Conservation (phyloP, 2,888 invertebrate species). For the Acanthacorydalis orientalis region DNA sequence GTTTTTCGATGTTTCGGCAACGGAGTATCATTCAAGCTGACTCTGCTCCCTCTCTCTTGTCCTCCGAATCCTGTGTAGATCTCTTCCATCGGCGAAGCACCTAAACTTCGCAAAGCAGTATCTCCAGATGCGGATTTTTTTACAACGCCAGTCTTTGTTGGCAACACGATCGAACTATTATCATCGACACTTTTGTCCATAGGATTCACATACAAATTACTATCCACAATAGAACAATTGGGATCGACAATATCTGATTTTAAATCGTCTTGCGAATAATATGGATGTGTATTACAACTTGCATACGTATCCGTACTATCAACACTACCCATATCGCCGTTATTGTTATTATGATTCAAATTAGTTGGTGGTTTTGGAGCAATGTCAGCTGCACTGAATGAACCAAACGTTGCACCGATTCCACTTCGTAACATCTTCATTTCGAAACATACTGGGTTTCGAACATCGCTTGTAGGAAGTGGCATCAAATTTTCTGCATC, state of each 20-base stretch:
- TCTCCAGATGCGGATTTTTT: slow-evolving; percentile 72
- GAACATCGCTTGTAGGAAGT: slow-evolving; percentile 67
- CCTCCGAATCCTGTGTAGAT: slow-evolving; percentile 29
- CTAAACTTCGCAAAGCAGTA: slow-evolving; percentile 47
- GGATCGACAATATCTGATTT: slow-evolving; percentile 26
- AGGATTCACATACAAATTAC: slow-evolving; percentile 79
- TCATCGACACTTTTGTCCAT: slow-evolving; percentile 44
- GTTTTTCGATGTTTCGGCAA: slow-evolving; percentile 73
- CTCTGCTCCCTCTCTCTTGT: slow-evolving; percentile 31
- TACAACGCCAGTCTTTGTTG: slow-evolving; percentile 32
- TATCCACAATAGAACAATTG: slow-evolving; percentile 38
- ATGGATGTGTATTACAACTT: slow-evolving; percentile 91
- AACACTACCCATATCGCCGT: slow-evolving; percentile 36
- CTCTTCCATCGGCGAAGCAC: slow-evolving; percentile 39
- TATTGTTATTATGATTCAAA: slow-evolving; percentile 21
- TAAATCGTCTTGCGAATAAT: slow-evolving; percentile 50
- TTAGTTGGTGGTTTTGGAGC: slow-evolving; percentile 13
- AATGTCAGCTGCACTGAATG: slow-evolving; percentile 8
- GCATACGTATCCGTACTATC: slow-evolving; percentile 88
- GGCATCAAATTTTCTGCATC: slow-evolving; percentile 83
- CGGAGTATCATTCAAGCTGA: slow-evolving; percentile 46
- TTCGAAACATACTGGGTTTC: slow-evolving; percentile 67
- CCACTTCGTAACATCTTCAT: slow-evolving; percentile 39
- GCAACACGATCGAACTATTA: slow-evolving; percentile 24
- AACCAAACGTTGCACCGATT: slow-evolving; percentile 9